phyloP scores from a whole-genome alignment of 2,888 invertebrate genomes.

The Mantis religiosa region DNA sequence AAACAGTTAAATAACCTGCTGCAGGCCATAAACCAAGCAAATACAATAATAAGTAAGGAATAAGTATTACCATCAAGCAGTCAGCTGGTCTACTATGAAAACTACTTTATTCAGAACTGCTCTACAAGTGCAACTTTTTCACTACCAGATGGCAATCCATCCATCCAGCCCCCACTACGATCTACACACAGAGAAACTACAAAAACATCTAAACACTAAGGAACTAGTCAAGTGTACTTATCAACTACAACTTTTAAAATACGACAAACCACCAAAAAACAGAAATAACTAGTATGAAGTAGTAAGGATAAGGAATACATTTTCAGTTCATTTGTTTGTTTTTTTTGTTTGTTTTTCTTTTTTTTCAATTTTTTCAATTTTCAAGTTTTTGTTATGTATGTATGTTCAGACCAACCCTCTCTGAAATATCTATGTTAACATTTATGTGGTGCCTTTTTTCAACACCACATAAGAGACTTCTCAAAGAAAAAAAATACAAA shows the following conservation, averaged over 20 bases:
- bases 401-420: constrained; percentile 34
- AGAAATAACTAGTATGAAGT: constrained; percentile 35
- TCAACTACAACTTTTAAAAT: constrained; percentile 33
- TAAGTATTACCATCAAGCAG: constrained; percentile 34
- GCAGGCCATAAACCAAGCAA: constrained; percentile 32
- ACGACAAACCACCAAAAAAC: constrained; percentile 35
- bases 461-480: constrained; percentile 32
- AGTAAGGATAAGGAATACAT: constrained; percentile 33
- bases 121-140: constrained; percentile 47
- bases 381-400: not conserved
- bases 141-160: constrained; percentile 34
- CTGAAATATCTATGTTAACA: constrained; percentile 28
- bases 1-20: constrained; percentile 30
- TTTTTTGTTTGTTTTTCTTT: not conserved
- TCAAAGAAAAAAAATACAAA: constrained; percentile 35
- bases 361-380: not conserved
- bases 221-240: constrained; percentile 35
- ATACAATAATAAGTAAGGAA: constrained; percentile 31
- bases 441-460: constrained; percentile 28
- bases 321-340: constrained; percentile 27
- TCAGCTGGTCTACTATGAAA: constrained; percentile 50
- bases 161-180: constrained; percentile 32
- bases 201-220: constrained; percentile 35
- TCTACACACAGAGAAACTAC: constrained; percentile 34
- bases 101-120: constrained; percentile 54